Percentiles rank a stretch among this genome's conserved stretches.
These are phyloP conservation scores for Corydoras maculifer DNA, from an alignment of 2,113 vertebrate species.

Conservation along the genomic window DNA sequence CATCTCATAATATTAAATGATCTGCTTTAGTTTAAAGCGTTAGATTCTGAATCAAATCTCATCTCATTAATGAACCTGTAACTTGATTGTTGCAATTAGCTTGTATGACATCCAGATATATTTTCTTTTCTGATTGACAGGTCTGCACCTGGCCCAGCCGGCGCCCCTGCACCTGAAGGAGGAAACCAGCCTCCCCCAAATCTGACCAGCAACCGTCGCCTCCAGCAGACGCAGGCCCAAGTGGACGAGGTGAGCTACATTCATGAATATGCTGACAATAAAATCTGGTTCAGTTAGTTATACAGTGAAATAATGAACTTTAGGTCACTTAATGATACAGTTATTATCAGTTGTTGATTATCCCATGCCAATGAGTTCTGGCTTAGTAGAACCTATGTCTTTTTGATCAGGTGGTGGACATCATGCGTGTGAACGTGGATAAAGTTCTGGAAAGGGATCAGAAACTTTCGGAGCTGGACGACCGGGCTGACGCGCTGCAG, in stretches of 20 bases:
- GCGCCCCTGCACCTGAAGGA: slow-evolving; percentile 67
- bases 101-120: too few relatives aligned
- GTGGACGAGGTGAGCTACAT: slow-evolving; percentile 76
- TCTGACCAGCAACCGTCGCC: slow-evolving; percentile 80
- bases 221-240: slow-evolving; percentile 87
- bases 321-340: too few relatives aligned
- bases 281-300: too few relatives aligned
- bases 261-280: too few relatives aligned
- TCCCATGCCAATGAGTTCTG: too few relatives aligned
- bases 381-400: slow-evolving; percentile 6
- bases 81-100: too few relatives aligned
- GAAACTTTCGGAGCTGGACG: slow-evolving; percentile 87
- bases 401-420: slow-evolving; percentile 81
- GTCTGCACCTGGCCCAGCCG: slow-evolving; percentile 74
- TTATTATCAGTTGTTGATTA: too few relatives aligned
- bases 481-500: slow-evolving; percentile 72
- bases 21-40: too few relatives aligned
- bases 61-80: too few relatives aligned
- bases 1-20: too few relatives aligned
- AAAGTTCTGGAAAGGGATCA: slow-evolving; percentile 95
- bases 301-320: too few relatives aligned
- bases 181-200: slow-evolving; percentile 65
- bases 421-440: slow-evolving; percentile 97
- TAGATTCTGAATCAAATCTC: too few relatives aligned
- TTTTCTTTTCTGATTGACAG: slow-evolving; percentile 52